Evolutionary conservation across 2,888 invertebrate species (phyloP), one percentile per base, ranked within the genome.

Genomic region (Macrophya alboannulata): DNA sequence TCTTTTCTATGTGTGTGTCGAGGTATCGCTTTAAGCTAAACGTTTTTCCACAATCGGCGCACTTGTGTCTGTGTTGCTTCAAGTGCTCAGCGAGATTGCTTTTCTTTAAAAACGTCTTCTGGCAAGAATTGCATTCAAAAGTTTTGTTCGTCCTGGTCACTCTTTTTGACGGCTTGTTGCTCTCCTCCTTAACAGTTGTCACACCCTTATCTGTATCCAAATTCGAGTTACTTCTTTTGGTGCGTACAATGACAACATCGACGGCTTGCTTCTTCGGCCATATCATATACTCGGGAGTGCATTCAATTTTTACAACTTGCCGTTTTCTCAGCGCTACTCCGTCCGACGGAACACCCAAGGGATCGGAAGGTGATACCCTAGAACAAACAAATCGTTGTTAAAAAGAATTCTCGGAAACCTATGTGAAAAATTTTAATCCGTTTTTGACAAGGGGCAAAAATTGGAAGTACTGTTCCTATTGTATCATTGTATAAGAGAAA

Each of bases 121-220:
- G 84, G 55, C 91, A 91, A 51, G 91, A 88, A 43, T 90, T 88
- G 86, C 90, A 91, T 68, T 90, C 89, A 48, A 91, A 71, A 17
- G 83, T 83, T 31, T 48, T 37, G 6, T 55, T 85, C 12, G 25
- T n/a, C 21, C 76, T 76, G 72, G 59, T 59, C 25, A 25, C 17
- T 76, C 74, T 59, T 59, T 15, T 74, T 10, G 17, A 31, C 6
- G 43, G 74, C 25, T 84, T 71, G 21, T 9, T 48, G 5, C 15
- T 45, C 62, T 40, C n/a, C 6, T 9, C 21, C 4, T 84, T 25
- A 1, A n/a, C 31, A 25, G 37, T 45, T 17, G 62, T 25, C 21
- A n/a, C 21, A 8, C 10, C 43, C 21, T 74, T 62, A n/a, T 43
- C 15, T 0, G 0, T 17, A 10, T 43, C 59, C 10, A 15, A 9